These are phyloP conservation scores for Netelia fuscicornis DNA, from an alignment of 2,888 invertebrate species.

Conservation along the genomic window DNA sequence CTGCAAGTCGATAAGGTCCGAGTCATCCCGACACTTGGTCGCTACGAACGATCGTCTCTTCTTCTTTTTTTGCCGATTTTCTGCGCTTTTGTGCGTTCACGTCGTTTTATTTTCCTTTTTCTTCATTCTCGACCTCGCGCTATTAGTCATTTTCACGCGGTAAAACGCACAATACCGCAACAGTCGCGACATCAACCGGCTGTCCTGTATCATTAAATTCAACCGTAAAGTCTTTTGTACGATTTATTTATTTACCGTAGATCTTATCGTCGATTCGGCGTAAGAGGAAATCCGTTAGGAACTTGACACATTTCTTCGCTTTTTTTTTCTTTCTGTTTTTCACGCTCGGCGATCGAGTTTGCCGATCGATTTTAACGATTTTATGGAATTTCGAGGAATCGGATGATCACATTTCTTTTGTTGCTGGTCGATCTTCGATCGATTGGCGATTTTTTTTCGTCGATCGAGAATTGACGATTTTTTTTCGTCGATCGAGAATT, in stretches of 20 bases:
- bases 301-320: background rate
- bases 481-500: too few species aligned
- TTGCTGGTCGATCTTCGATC: too few species aligned
- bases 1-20: slow-evolving; percentile 42
- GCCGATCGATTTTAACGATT: too few species aligned
- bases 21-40: slow-evolving; percentile 44
- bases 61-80: background rate
- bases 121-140: background rate
- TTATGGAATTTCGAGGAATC: background rate
- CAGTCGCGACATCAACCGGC: slow-evolving; percentile 19
- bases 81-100: background rate
- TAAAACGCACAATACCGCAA: slow-evolving; percentile 37
- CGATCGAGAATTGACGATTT: too few species aligned
- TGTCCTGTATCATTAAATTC: slow-evolving; percentile 27
- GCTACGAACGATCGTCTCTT: slow-evolving; percentile 12
- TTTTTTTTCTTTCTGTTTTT: too few species aligned
- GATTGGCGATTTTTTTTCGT: too few species aligned
- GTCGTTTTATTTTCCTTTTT: background rate
- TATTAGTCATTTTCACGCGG: slow-evolving; percentile 16
- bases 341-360: background rate
- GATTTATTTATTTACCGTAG: slow-evolving; percentile 28
- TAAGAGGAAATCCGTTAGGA: slow-evolving; percentile 19
- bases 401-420: background rate
- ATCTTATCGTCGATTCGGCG: slow-evolving; percentile 19
- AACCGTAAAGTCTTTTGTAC: slow-evolving; percentile 31